phyloP scores from a whole-genome alignment of 1,140 invertebrate genomes.

The Phymastichus coffea region DNA sequence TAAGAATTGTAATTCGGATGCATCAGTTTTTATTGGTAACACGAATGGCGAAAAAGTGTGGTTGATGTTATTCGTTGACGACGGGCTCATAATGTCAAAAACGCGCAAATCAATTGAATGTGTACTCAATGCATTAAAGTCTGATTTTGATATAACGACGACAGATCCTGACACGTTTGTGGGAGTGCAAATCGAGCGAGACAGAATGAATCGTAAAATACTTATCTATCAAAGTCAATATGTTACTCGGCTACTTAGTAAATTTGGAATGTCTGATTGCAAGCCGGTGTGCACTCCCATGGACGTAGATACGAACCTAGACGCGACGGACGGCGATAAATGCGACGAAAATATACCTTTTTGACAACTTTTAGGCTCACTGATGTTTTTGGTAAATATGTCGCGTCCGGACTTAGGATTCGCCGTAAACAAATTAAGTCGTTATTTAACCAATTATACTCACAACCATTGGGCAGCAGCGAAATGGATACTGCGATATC shows the following conservation, averaged over 20 bases:
- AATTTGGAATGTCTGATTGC: slow-evolving; percentile 32
- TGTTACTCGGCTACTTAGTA: slow-evolving; percentile 21
- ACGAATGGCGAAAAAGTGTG: not conserved
- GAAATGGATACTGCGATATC: not conserved
- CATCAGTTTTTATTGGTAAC: slow-evolving; percentile 20
- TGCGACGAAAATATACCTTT: slow-evolving; percentile 13
- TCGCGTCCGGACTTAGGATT: slow-evolving; percentile 16
- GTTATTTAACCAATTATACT: slow-evolving; percentile 12
- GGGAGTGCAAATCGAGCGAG: not conserved
- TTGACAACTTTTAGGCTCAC: slow-evolving; percentile 16
- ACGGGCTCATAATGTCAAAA: not conserved
- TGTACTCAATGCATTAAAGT: not conserved
- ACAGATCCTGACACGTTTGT: not conserved
- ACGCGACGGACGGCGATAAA: not conserved
- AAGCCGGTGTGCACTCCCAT: slow-evolving; percentile 31
- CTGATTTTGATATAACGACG: not conserved
- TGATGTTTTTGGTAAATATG: slow-evolving; percentile 3
- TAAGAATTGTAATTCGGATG: slow-evolving; percentile 4
- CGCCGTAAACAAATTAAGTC: slow-evolving; percentile 10
- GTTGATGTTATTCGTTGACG: slow-evolving; percentile 1
- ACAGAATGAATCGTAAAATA: not conserved
- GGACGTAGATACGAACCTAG: slow-evolving; percentile 11
- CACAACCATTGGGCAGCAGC: slow-evolving; percentile 6
- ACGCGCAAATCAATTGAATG: not conserved
- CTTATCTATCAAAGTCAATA: slow-evolving; percentile 30